A percentile compares a stretch with the other conserved stretches of the same genome.
These are phyloP conservation scores for Heliconius hewitsoni DNA, from an alignment of 1,140 invertebrate genomes.

Conservation along the genomic window DNA sequence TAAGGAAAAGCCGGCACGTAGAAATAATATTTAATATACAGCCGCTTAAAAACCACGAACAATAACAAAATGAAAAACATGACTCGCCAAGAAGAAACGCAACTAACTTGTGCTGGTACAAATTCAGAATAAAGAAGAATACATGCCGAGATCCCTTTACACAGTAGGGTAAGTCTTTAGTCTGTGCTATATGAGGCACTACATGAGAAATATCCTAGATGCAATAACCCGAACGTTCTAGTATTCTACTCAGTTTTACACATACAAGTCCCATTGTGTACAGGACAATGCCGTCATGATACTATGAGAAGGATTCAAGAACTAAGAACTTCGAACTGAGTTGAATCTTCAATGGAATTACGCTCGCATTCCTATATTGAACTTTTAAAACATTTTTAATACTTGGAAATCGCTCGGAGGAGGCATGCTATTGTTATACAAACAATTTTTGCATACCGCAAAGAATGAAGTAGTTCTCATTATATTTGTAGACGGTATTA, in stretches of 20 bases:
- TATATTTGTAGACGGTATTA: slow-evolving; percentile 10
- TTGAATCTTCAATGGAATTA: slow-evolving; percentile 53
- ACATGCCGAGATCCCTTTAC: slow-evolving; percentile 37
- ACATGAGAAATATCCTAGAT: slow-evolving; percentile 55
- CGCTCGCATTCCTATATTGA: slow-evolving; percentile 47
- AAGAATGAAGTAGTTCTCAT: slow-evolving; percentile 20
- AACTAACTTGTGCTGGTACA: slow-evolving; percentile 43
- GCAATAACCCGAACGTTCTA: slow-evolving; percentile 59
- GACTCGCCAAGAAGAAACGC: slow-evolving; percentile 31
- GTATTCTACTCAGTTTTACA: slow-evolving; percentile 50
- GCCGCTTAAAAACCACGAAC: slow-evolving; percentile 16
- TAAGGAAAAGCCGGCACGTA: slow-evolving; percentile 13
- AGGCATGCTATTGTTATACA: slow-evolving; percentile 28
- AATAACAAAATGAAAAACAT: slow-evolving; percentile 40
- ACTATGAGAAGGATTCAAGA: slow-evolving; percentile 60
- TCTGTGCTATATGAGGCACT: slow-evolving; percentile 25
- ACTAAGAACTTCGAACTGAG: slow-evolving; percentile 57
- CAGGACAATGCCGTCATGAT: slow-evolving; percentile 65
- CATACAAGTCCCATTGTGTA: slow-evolving; percentile 63
- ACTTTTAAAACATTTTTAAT: slow-evolving; percentile 54
- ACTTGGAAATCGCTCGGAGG: slow-evolving; percentile 38
- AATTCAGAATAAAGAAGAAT: slow-evolving; percentile 38
- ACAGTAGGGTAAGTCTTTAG: slow-evolving; percentile 25
- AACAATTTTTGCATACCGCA: slow-evolving; percentile 28
- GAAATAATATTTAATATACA: slow-evolving; percentile 34